Evolutionary conservation across 2,113 vertebrate genomes (phyloP).

Genomic region (Rousettus leschenaultii): DNA sequence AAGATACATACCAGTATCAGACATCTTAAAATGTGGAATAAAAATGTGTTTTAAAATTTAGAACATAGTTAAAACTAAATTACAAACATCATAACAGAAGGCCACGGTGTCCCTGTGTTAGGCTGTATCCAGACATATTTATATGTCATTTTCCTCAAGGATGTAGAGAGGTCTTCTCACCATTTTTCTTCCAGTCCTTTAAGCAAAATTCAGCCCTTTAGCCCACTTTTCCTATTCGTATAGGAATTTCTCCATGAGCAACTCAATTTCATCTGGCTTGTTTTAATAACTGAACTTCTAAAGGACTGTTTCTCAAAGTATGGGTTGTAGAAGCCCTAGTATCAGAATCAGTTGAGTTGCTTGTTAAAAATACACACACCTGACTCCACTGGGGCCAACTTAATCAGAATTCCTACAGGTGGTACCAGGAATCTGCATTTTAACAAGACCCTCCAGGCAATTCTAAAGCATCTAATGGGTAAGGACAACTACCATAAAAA

Average conservation of each 20-base stretch:
- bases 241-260: neutral
- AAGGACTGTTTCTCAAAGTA: neutral
- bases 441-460: neutral
- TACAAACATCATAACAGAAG: neutral
- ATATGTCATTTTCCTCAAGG: neutral
- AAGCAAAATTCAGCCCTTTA: neutral
- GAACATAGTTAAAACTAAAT: neutral
- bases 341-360: neutral
- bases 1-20: neutral
- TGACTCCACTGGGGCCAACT: neutral
- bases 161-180: neutral
- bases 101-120: neutral
- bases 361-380: neutral
- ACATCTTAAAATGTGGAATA: neutral
- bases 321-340: neutral
- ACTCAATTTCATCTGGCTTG: neutral
- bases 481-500: neutral
- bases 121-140: neutral
- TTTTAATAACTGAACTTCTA: neutral
- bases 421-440: neutral
- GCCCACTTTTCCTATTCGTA: neutral
- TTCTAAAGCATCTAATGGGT: neutral
- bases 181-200: neutral
- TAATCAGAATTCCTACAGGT: neutral
- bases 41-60: neutral